A percentile compares a stretch with the other conserved stretches of the same genome.
Evolutionary conservation across 2,888 invertebrate genomes (phyloP).

Genomic region (Sinelater perroti): DNA sequence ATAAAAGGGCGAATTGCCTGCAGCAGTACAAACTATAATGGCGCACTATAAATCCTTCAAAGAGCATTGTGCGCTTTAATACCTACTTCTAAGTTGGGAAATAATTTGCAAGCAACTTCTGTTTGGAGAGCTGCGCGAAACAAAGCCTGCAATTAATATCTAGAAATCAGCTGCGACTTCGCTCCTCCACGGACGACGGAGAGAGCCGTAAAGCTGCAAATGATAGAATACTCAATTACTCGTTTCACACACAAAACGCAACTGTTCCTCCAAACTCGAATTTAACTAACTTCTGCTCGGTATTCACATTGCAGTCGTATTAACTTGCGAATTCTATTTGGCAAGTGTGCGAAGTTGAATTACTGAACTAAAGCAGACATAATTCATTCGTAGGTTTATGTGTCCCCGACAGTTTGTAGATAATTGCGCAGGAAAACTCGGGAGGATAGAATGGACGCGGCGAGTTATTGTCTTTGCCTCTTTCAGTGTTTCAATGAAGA

Average conservation of each 20-base stretch:
- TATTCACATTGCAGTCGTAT: slow-evolving; percentile 22
- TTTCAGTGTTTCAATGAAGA: no score
- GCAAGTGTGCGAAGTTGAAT: slow-evolving; percentile 46
- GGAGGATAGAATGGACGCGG: slow-evolving; percentile 14
- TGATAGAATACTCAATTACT: slow-evolving; percentile 18
- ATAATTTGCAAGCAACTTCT: no score
- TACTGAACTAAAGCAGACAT: slow-evolving; percentile 45
- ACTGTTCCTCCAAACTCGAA: slow-evolving; percentile 14
- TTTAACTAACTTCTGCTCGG: slow-evolving; percentile 19
- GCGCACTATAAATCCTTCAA: no score
- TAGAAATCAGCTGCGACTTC: slow-evolving; percentile 12
- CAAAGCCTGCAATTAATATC: slow-evolving; percentile 21
- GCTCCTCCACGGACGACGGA: neutral
- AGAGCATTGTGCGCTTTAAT: no score
- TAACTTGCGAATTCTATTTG: slow-evolving; percentile 43
- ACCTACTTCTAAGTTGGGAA: no score
- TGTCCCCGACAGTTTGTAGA: slow-evolving; percentile 29
- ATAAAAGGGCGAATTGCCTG: no score
- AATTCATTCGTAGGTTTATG: slow-evolving; percentile 51
- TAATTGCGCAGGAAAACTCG: slow-evolving; percentile 36
- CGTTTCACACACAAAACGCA: slow-evolving; percentile 13
- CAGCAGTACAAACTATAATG: no score
- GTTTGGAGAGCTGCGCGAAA: neutral
- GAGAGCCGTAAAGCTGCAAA: slow-evolving; percentile 12
- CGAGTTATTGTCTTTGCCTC: slow-evolving; percentile 7